Evolutionary conservation across 2,797 vertebrate genomes (phyloP).

Genomic region (Rhadinocentrus ornatus): DNA sequence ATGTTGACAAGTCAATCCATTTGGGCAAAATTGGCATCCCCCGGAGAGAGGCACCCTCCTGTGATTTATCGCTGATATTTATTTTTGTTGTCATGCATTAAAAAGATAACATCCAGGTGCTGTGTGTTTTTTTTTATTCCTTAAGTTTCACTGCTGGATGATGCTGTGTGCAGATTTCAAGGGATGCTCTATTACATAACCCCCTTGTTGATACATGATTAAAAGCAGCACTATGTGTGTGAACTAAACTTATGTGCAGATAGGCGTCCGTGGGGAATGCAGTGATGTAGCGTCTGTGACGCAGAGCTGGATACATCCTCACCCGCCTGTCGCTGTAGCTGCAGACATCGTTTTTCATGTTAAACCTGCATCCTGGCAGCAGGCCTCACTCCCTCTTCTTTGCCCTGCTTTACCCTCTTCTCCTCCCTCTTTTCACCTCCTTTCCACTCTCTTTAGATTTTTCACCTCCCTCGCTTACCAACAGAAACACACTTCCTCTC

Average conservation of each 20-base stretch:
- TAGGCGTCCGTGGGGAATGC: neutral
- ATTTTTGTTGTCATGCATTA: neutral
- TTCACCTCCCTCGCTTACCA: slow-evolving; percentile 22
- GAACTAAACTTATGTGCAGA: slow-evolving; percentile 17
- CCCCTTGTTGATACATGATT: slow-evolving; percentile 44
- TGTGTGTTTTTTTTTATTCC: slow-evolving; percentile 20
- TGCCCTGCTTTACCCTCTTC: slow-evolving; percentile 18
- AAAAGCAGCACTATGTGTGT: slow-evolving; percentile 26
- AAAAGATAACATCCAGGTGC: slow-evolving; percentile 17
- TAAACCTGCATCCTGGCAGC: slow-evolving; percentile 70
- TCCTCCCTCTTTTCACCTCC: slow-evolving; percentile 12
- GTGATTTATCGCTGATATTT: slow-evolving; percentile 40
- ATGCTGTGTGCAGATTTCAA: slow-evolving; percentile 3
- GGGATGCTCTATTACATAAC: slow-evolving; percentile 42
- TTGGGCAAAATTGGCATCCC: slow-evolving; percentile 12
- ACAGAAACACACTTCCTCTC: slow-evolving; percentile 29
- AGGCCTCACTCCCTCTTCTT: slow-evolving; percentile 51
- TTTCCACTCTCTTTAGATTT: slow-evolving; percentile 9
- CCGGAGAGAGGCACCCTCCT: neutral
- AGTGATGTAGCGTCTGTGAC: slow-evolving; percentile 37
- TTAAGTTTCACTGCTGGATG: slow-evolving; percentile 15
- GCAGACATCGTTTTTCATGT: slow-evolving; percentile 68
- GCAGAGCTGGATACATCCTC: slow-evolving; percentile 44
- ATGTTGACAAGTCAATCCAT: slow-evolving; percentile 38
- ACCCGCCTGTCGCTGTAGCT: slow-evolving; percentile 38